Conservation (phyloP, 2,797 vertebrate genomes). For the Knipowitschia caucasica region DNA sequence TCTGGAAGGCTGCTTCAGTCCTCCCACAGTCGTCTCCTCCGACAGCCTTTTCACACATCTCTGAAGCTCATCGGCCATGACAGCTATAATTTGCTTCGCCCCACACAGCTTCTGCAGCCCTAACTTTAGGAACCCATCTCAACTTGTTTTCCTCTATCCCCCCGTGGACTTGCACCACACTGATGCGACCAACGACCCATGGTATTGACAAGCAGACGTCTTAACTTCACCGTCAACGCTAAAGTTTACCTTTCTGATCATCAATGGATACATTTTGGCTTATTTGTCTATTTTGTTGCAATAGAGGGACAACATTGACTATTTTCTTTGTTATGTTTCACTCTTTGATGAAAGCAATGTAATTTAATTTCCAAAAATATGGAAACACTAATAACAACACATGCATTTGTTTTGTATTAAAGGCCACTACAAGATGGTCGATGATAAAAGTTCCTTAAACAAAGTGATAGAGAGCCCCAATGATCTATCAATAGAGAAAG, state of each 20-base stretch:
- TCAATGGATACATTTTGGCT: not conserved
- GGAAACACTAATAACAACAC: too few relatives aligned
- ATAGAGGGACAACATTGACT: too few relatives aligned
- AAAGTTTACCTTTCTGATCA: not conserved
- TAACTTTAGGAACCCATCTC: constrained; percentile 8
- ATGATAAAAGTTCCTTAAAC: too few relatives aligned
- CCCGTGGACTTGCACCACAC: not conserved
- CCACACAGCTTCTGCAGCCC: constrained; percentile 1
- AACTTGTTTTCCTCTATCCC: constrained; percentile 1
- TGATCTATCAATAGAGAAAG: too few relatives aligned
- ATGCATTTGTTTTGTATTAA: too few relatives aligned
- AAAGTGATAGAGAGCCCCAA: too few relatives aligned
- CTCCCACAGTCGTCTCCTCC: constrained; percentile 5
- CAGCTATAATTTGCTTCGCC: constrained; percentile 5
- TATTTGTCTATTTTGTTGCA: too few relatives aligned
- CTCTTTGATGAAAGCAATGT: too few relatives aligned
- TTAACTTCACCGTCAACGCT: not conserved
- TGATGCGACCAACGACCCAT: not conserved
- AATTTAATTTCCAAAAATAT: too few relatives aligned
- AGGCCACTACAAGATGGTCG: too few relatives aligned
- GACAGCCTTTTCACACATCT: constrained; percentile 10
- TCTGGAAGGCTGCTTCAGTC: not conserved
- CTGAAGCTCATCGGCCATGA: constrained; percentile 3
- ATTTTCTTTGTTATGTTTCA: too few relatives aligned
- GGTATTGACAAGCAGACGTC: not conserved